Conservation (phyloP, 1,140 invertebrate genomes). For the Bombus affinis region DNA sequence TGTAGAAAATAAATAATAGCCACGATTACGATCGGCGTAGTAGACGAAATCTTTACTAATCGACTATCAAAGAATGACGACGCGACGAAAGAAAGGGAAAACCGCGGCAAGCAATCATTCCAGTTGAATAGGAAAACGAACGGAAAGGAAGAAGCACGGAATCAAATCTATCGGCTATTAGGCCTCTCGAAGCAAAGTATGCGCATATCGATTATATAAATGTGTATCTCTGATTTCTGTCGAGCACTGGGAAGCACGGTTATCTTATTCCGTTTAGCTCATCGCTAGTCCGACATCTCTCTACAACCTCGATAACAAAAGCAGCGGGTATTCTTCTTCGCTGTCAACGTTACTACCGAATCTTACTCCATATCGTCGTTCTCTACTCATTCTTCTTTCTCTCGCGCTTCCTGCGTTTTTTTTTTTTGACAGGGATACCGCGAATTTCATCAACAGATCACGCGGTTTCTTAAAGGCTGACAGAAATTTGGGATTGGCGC, state of each 20-base stretch:
- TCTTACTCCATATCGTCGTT: background rate
- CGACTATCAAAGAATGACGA: constrained; percentile 8
- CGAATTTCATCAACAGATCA: background rate
- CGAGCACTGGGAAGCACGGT: constrained; percentile 18
- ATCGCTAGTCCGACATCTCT: background rate
- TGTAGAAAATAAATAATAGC: constrained; percentile 59
- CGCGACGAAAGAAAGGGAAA: background rate
- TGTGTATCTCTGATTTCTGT: constrained; percentile 33
- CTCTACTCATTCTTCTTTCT: background rate
- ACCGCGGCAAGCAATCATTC: background rate
- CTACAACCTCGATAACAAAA: constrained; percentile 4
- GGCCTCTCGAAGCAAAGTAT: constrained; percentile 62
- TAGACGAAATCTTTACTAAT: constrained; percentile 26
- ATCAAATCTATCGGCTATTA: constrained; percentile 56
- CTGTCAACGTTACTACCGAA: background rate
- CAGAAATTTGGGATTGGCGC: constrained; percentile 14
- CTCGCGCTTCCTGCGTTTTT: too few species aligned
- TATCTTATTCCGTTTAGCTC: too few species aligned
- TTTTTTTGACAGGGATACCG: background rate
- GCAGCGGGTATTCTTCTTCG: background rate
- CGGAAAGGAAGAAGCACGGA: constrained; percentile 19
- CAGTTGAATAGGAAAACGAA: background rate
- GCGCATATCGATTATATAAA: constrained; percentile 43
- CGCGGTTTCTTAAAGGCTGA: background rate
- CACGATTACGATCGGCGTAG: constrained; percentile 39